phyloP scores from a whole-genome alignment of 2,888 invertebrate species.

The Ophion obscuratus region DNA sequence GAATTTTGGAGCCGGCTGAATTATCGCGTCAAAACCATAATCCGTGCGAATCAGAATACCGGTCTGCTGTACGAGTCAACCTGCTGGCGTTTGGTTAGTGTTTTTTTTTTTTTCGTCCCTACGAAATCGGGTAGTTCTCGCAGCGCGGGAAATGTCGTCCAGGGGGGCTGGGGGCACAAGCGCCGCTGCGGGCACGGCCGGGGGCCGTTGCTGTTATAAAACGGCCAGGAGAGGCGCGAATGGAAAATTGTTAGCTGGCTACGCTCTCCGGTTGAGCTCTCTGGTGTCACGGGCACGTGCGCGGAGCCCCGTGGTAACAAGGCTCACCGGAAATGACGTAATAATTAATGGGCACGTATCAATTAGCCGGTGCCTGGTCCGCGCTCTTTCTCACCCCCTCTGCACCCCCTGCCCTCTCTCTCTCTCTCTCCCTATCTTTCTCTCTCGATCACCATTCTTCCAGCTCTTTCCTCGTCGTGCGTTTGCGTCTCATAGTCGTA shows the following conservation, averaged over 20 bases:
- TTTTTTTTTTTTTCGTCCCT: too few relatives aligned
- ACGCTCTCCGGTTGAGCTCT: slow-evolving; percentile 26
- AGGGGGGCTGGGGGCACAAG: background rate
- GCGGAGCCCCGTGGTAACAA: slow-evolving; percentile 78
- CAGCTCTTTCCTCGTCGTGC: slow-evolving; percentile 11
- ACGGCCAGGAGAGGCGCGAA: background rate
- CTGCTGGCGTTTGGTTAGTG: too few relatives aligned
- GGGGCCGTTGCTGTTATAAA: too few relatives aligned
- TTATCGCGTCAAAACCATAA: too few relatives aligned
- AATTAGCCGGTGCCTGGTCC: slow-evolving; percentile 72
- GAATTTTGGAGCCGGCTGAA: too few relatives aligned
- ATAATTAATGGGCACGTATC: slow-evolving; percentile 83
- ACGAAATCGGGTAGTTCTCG: too few relatives aligned
- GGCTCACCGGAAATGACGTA: slow-evolving; percentile 82
- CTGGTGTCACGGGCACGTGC: slow-evolving; percentile 80
- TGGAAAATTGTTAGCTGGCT: slow-evolving; percentile 53
- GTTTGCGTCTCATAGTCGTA: slow-evolving; percentile 4
- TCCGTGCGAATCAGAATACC: too few relatives aligned
- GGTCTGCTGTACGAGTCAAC: too few relatives aligned
- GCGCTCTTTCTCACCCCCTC: slow-evolving; percentile 10
- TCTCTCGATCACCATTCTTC: background rate
- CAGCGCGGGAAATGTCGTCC: too few relatives aligned
- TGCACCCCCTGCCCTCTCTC: slow-evolving; percentile 15
- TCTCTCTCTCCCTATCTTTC: slow-evolving; percentile 29
- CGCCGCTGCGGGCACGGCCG: background rate